Base-by-base conservation (phyloP, 2,797 vertebrate species). In the Oryzias dopingdopingensis region DNA sequence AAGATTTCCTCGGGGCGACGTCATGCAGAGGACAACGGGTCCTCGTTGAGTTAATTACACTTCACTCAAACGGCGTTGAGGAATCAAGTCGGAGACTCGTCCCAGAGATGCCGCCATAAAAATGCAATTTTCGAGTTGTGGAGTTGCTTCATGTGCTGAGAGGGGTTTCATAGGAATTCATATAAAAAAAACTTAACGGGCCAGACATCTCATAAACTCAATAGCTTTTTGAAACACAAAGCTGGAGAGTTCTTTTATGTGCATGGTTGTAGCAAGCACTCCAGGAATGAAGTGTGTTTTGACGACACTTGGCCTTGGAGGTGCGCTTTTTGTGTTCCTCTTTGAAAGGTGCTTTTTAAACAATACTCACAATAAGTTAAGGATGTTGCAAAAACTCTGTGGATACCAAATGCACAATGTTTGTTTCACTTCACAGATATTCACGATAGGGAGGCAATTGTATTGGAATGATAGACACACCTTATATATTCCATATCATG, bases 11-110 rank as follows among this genome's bases (percentile, higher is more conserved):
- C 14, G 0, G 65, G 74, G 70, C 72, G 68, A 80, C 66, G 71
- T 75, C 69, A 71, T 62, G 64, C 64, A 70, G 70, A 84, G 81
- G 79, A 85, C 81, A 65, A 49, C 0, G 22, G 72, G 69, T 72
- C 70, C 72, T 84, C 76, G 47, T 76, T 67, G 71, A 77, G 77
- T 82, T 86, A 84, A 86, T 88, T 86, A 83, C 79, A 82, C 62
- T 57, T 65, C 59, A 3, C 51, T 42, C 60, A 78, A 72, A 67
- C 78, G 63, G 67, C 65, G 76, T 65, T 59, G 69, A 70, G 74
- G 67, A 79, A 74, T 76, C 74, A 77, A 83, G 63, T 46, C 46
- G 4, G 10, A 52, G 56, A 23, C 41, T 59, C 55, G 20, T 64
- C 13, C 6, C 12, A 61, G 61, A 40, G 45, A 26, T 5, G 46